These are phyloP conservation scores for Pygoscelis antarcticus DNA, from an alignment of 2,113 vertebrate genomes.

Conservation along the genomic window DNA sequence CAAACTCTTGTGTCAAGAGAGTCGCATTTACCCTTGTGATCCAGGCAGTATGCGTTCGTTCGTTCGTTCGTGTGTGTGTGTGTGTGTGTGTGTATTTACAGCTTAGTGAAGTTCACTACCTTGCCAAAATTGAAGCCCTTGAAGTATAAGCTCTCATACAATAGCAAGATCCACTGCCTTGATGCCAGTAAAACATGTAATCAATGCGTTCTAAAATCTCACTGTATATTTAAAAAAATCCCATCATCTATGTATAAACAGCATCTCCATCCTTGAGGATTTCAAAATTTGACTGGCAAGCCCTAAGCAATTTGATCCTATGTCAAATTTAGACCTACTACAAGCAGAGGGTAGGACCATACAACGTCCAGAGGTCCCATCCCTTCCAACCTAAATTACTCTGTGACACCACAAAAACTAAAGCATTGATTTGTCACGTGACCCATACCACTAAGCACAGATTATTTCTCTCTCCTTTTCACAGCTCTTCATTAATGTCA, in stretches of 20 bases:
- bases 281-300: not conserved
- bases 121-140: not conserved
- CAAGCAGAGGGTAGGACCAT: not conserved
- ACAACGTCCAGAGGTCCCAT: not conserved
- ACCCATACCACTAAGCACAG: not conserved
- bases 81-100: not conserved
- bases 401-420: not conserved
- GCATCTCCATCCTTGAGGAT: not conserved
- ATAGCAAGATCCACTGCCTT: not conserved
- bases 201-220: not conserved
- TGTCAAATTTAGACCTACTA: not conserved
- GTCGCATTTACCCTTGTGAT: not conserved
- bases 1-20: not conserved
- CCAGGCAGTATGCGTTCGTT: not conserved
- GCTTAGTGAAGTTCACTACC: not conserved
- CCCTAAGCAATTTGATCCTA: not conserved
- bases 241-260: not conserved
- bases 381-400: not conserved
- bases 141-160: not conserved
- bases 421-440: not conserved
- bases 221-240: not conserved
- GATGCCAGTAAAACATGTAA: not conserved
- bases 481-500: not conserved
- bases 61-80: too few species aligned
- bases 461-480: not conserved